Percentiles rank a stretch among this genome's conserved stretches.
Conservation (phyloP, 2,797 vertebrate genomes). For the Pelodytes ibericus region DNA sequence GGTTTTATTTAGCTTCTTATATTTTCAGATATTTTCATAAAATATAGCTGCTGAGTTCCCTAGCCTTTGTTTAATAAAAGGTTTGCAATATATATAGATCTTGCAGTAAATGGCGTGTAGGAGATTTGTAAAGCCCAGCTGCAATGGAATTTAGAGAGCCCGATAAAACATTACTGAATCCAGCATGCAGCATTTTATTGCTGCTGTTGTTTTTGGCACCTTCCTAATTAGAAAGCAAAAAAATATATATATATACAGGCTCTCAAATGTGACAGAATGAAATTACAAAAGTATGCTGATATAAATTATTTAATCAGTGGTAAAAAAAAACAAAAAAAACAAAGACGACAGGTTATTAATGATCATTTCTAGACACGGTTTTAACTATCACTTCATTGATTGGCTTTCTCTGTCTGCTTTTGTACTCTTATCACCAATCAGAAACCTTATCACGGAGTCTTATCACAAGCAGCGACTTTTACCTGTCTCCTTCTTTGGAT, state of each 20-base stretch:
- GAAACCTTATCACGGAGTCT: slow-evolving; percentile 63
- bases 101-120: neutral
- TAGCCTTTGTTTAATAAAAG: neutral
- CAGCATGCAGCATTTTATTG: slow-evolving; percentile 62
- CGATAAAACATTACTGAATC: slow-evolving; percentile 61
- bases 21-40: slow-evolving; percentile 27
- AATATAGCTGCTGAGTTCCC: neutral
- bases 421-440: slow-evolving; percentile 62
- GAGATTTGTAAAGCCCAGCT: slow-evolving; percentile 30
- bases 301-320: slow-evolving; percentile 71
- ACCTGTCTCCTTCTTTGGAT: slow-evolving; percentile 60
- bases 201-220: slow-evolving; percentile 63
- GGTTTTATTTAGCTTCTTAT: neutral
- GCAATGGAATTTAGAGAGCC: slow-evolving; percentile 39
- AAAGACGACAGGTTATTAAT: slow-evolving; percentile 64
- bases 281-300: slow-evolving; percentile 71
- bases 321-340: slow-evolving; percentile 59
- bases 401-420: slow-evolving; percentile 67
- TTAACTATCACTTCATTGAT: slow-evolving; percentile 66
- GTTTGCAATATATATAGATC: slow-evolving; percentile 21
- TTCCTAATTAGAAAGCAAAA: slow-evolving; percentile 66
- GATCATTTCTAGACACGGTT: slow-evolving; percentile 67
- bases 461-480: slow-evolving; percentile 69
- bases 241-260: slow-evolving; percentile 62
- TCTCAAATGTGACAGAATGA: slow-evolving; percentile 69